phyloP scores from a whole-genome alignment of 2,797 vertebrate species.

The Gymnoscopelus braueri region DNA sequence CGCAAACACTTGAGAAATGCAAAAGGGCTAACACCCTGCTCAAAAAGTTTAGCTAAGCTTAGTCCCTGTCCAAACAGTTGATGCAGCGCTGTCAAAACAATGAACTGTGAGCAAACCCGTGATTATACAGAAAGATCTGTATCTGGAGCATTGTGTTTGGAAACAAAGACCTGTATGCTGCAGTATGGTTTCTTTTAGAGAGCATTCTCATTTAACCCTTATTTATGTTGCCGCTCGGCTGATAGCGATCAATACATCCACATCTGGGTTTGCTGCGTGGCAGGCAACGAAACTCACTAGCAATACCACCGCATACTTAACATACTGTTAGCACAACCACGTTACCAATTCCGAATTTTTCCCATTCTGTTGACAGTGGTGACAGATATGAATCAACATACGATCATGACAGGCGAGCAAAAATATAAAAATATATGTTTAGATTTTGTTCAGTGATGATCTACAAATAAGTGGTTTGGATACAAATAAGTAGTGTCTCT shows the following conservation, averaged over 20 bases:
- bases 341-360: not conserved
- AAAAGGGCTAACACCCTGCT: conserved; percentile 20
- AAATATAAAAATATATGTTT: conserved; percentile 23
- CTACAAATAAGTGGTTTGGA: conserved; percentile 41
- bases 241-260: not conserved
- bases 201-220: conserved; percentile 19
- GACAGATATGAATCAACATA: conserved; percentile 1
- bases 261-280: no score
- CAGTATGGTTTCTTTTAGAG: conserved; percentile 14
- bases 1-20: conserved; percentile 15
- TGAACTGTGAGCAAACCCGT: conserved; percentile 53
- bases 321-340: not conserved
- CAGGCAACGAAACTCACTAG: not conserved
- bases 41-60: conserved; percentile 38
- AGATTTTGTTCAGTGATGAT: conserved; percentile 27
- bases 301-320: not conserved
- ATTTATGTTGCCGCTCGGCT: conserved; percentile 7
- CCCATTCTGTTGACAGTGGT: not conserved
- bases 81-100: conserved; percentile 56
- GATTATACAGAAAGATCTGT: conserved; percentile 34
- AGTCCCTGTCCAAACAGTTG: conserved; percentile 59
- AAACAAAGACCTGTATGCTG: conserved; percentile 22
- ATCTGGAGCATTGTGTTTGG: conserved; percentile 20
- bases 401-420: conserved; percentile 1
- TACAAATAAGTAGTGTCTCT: conserved; percentile 1